These are phyloP conservation scores for Acestrorhynchus altus DNA, from an alignment of 2,797 vertebrate species.

Conservation along the genomic window DNA sequence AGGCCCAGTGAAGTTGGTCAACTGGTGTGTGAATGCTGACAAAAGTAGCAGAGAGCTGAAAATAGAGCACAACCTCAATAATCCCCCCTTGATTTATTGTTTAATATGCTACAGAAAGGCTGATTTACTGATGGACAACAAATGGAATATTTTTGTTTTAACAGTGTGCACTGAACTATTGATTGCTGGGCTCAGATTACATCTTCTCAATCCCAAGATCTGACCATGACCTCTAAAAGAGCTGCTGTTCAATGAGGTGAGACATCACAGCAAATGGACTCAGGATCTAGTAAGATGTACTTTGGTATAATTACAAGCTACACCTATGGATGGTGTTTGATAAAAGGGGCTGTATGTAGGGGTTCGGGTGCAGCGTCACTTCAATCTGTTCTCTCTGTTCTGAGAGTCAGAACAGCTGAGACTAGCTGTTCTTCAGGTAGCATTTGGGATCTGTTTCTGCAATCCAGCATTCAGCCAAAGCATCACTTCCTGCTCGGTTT, in stretches of 20 bases:
- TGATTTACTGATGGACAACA: conserved; percentile 19
- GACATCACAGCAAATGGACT: conserved; percentile 24
- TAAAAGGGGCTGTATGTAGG: not conserved
- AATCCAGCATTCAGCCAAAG: conserved; percentile 49
- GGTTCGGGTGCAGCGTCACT: not conserved
- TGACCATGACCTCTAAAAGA: conserved; percentile 46
- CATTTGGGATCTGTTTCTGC: conserved; percentile 51
- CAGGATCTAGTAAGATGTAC: not conserved
- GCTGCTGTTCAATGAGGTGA: conserved; percentile 30
- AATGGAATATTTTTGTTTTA: conserved; percentile 39
- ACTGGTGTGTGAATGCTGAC: conserved; percentile 29
- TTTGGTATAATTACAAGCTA: conserved; percentile 9
- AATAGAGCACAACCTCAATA: conserved; percentile 5
- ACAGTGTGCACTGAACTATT: conserved; percentile 33
- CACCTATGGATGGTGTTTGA: not conserved
- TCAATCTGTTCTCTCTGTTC: not conserved
- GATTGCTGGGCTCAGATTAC: conserved; percentile 45
- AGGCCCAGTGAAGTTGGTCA: conserved; percentile 38
- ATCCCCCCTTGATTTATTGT: conserved; percentile 30
- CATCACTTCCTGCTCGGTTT: conserved; percentile 42
- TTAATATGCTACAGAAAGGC: conserved; percentile 21
- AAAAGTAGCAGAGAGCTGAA: conserved; percentile 8
- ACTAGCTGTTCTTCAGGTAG: conserved; percentile 19
- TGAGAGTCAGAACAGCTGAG: conserved; percentile 9
- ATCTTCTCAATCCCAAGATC: conserved; percentile 35